These are phyloP conservation scores for Mallateleia sp. DNA, from an alignment of 2,888 invertebrate species.

Conservation along the genomic window DNA sequence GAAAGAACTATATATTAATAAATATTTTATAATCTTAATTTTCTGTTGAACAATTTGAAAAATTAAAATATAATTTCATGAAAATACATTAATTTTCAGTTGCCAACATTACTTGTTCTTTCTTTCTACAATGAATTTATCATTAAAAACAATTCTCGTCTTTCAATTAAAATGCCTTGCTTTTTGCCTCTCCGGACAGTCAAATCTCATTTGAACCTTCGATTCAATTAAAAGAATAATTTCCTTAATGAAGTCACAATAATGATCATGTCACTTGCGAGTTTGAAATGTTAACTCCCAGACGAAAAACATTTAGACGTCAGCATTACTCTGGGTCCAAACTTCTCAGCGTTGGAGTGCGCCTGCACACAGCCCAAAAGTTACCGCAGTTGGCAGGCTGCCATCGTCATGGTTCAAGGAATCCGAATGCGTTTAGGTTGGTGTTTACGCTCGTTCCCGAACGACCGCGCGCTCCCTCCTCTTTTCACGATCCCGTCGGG, in stretches of 20 bases:
- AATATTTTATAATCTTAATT: no score
- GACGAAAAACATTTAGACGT: slow-evolving; percentile 50
- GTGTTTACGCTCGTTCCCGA: slow-evolving; percentile 82
- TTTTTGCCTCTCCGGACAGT: no score
- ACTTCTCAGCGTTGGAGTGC: slow-evolving; percentile 38
- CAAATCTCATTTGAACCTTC: neutral
- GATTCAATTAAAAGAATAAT: slow-evolving; percentile 25
- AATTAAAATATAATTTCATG: no score
- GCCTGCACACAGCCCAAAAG: slow-evolving; percentile 77
- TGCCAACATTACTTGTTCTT: no score
- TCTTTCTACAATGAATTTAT: no score
- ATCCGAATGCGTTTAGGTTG: slow-evolving; percentile 85
- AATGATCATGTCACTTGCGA: slow-evolving; percentile 31
- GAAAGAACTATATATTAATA: no score
- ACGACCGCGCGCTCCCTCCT: slow-evolving; percentile 28
- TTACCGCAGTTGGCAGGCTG: slow-evolving; percentile 83
- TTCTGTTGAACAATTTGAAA: no score
- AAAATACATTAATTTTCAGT: no score
- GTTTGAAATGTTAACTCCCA: slow-evolving; percentile 37
- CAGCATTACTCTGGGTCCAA: slow-evolving; percentile 19
- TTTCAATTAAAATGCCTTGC: no score
- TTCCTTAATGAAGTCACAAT: slow-evolving; percentile 46
- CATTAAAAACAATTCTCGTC: no score
- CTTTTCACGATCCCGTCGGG: slow-evolving; percentile 63
- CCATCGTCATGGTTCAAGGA: slow-evolving; percentile 84